A percentile compares a stretch with the other conserved stretches of the same genome.
These are phyloP conservation scores for Odontamblyopus rebecca DNA, from an alignment of 2,797 vertebrate genomes.

Conservation along the genomic window DNA sequence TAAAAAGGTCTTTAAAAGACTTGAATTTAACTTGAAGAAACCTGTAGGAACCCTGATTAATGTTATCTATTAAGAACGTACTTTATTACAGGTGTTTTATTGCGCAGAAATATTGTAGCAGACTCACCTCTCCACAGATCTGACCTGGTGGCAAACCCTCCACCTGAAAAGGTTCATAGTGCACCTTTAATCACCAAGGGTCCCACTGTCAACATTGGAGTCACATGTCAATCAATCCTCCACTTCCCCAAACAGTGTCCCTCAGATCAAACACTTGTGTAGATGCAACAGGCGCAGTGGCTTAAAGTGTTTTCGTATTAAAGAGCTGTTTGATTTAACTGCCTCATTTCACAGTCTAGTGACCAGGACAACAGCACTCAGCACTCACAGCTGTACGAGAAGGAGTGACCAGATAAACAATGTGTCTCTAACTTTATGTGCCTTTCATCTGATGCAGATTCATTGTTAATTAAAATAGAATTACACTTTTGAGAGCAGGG, in stretches of 20 bases:
- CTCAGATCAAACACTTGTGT: background rate
- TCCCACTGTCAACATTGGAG: background rate
- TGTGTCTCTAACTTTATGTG: background rate
- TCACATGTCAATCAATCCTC: background rate
- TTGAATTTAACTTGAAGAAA: no score
- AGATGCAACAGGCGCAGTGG: conserved; percentile 11
- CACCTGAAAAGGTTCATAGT: background rate
- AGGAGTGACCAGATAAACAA: conserved; percentile 17
- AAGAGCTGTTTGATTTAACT: conserved; percentile 71
- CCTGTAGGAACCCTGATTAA: no score
- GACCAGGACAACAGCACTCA: conserved; percentile 40
- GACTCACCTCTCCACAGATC: no score
- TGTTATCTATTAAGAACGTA: no score
- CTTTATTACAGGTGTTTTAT: no score
- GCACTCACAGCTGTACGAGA: conserved; percentile 16
- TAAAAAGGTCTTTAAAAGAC: no score
- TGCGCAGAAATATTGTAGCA: no score
- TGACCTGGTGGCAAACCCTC: background rate
- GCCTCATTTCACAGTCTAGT: conserved; percentile 75
- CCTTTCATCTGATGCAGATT: conserved; percentile 2
- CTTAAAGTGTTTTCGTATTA: conserved; percentile 58
- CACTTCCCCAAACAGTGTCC: background rate
- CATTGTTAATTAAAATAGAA: conserved; percentile 6
- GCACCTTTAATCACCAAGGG: background rate
- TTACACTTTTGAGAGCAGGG: background rate